Percentiles rank a stretch among this genome's conserved stretches.
Conservation (phyloP, 1,140 invertebrate species). For the Euschistus heros region DNA sequence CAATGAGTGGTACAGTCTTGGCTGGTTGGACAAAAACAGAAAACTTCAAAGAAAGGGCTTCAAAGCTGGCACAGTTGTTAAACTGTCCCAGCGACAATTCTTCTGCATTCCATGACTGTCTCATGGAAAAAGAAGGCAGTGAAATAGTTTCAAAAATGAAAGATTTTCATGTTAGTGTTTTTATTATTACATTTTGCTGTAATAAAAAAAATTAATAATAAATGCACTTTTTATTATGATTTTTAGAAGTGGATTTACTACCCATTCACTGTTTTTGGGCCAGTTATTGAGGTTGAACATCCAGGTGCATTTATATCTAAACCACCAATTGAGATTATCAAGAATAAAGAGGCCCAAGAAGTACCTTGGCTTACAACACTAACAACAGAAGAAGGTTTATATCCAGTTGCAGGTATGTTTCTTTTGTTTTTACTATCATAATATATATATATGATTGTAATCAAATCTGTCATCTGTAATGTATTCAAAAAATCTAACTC, state of each 20-base stretch:
- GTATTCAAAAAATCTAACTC: too few species aligned
- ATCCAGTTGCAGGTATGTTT: constrained; percentile 6
- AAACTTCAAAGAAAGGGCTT: not conserved
- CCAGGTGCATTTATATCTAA: constrained; percentile 6
- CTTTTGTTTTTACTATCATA: too few species aligned
- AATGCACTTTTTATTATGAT: too few species aligned
- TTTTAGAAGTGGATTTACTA: constrained; percentile 37
- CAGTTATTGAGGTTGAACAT: constrained; percentile 7
- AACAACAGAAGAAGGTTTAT: constrained; percentile 17
- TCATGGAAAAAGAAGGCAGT: not conserved
- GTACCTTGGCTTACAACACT: constrained; percentile 9
- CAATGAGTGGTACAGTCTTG: not conserved
- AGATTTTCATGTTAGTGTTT: not conserved
- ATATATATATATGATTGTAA: too few species aligned
- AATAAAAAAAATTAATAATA: too few species aligned
- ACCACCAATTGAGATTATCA: not conserved
- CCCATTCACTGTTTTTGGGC: constrained; percentile 11
- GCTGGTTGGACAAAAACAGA: not conserved
- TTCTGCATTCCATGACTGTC: not conserved
- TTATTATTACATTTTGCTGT: not conserved
- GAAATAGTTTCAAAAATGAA: not conserved
- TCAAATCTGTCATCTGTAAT: too few species aligned
- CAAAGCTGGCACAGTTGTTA: not conserved
- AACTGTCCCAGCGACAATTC: not conserved
- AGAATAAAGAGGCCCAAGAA: not conserved